Conservation (phyloP, 2,888 invertebrate genomes). For the Sepioteuthis lessoniana region DNA sequence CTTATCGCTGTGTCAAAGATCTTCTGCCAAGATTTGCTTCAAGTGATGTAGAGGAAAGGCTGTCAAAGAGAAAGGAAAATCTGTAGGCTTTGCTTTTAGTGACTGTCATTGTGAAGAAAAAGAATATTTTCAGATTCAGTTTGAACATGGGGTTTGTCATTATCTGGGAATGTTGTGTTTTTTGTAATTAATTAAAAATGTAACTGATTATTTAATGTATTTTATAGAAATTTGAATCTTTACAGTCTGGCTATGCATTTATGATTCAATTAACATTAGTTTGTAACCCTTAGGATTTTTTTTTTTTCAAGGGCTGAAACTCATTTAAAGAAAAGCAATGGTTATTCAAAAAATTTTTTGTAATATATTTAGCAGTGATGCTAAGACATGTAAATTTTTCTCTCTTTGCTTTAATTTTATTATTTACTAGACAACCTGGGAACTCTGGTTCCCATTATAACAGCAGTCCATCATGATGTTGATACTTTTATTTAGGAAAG, state of each 20-base stretch:
- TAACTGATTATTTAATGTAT: neutral
- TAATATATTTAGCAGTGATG: no score
- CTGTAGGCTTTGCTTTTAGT: neutral
- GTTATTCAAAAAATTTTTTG: no score
- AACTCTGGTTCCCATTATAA: no score
- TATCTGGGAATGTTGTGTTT: neutral
- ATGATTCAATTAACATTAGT: neutral
- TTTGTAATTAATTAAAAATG: neutral
- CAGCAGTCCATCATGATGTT: no score
- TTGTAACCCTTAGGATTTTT: no score
- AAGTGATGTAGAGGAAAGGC: neutral
- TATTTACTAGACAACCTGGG: no score
- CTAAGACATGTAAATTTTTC: no score
- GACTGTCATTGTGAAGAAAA: neutral
- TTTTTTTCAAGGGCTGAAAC: no score
- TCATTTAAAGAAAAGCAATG: no score
- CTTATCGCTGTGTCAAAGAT: neutral
- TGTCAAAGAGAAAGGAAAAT: neutral
- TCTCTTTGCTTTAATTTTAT: no score
- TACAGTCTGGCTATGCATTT: neutral
- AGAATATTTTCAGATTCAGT: neutral
- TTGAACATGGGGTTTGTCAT: neutral
- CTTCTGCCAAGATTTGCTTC: neutral
- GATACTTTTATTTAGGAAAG: no score
- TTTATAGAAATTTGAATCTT: neutral